Evolutionary conservation across 2,888 invertebrate genomes (phyloP).

Genomic region (Ferdinandea cuprea): DNA sequence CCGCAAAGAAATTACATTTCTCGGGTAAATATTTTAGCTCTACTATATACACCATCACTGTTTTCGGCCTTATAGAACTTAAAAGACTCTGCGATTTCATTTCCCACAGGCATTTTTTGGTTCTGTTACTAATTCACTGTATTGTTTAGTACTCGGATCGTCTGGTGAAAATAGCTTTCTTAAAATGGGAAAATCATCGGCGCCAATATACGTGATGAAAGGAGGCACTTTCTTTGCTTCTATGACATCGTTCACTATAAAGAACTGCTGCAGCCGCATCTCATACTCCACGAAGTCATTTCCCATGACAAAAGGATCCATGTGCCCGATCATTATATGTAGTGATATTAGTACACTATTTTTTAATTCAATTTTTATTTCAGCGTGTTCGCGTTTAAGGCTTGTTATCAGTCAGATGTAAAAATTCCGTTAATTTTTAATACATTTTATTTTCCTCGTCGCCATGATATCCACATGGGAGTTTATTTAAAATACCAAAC

Average conservation of each 20-base stretch:
- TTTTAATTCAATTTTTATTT: too few species aligned
- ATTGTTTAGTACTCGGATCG: constrained; percentile 8
- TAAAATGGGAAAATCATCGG: too few species aligned
- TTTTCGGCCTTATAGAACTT: constrained; percentile 43
- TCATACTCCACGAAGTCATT: constrained; percentile 60
- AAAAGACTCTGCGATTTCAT: not conserved
- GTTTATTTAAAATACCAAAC: too few species aligned
- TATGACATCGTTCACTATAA: constrained; percentile 44
- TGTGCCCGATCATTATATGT: constrained; percentile 51
- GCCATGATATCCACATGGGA: too few species aligned
- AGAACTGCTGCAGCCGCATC: constrained; percentile 54
- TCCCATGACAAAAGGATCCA: constrained; percentile 58
- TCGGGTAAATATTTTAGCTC: constrained; percentile 43
- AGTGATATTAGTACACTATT: not conserved
- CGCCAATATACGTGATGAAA: constrained; percentile 19
- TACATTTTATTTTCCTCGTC: too few species aligned
- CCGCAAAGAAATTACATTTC: constrained; percentile 31
- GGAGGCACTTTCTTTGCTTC: constrained; percentile 43
- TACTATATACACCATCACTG: too few species aligned
- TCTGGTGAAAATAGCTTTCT: constrained; percentile 3
- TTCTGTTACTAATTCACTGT: not conserved
- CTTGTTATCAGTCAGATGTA: too few species aligned
- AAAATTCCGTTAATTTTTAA: too few species aligned
- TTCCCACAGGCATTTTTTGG: not conserved
- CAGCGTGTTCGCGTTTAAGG: too few species aligned